Percentiles rank a stretch among this genome's conserved stretches.
Conservation (phyloP, 2,888 invertebrate genomes). For the Rhogogaster chlorosoma region DNA sequence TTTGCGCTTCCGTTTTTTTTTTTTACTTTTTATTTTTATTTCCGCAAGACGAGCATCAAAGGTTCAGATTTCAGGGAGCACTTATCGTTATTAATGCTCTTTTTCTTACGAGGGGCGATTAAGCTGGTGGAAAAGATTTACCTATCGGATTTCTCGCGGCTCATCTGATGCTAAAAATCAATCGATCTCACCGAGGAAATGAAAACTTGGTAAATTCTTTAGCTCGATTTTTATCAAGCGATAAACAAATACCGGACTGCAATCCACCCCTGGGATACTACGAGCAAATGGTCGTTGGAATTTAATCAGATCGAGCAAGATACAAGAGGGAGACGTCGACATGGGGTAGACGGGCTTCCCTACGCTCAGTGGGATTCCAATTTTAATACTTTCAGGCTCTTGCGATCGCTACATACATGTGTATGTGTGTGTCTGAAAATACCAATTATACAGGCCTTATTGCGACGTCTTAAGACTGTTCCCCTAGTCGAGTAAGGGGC, state of each 20-base stretch:
- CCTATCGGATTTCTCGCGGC: not conserved
- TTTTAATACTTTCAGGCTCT: constrained; percentile 15
- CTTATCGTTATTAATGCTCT: constrained; percentile 30
- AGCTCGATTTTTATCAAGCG: not conserved
- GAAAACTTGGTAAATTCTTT: not conserved
- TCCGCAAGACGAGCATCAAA: constrained; percentile 3
- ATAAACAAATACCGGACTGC: not conserved
- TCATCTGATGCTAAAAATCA: not conserved
- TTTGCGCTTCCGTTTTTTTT: not conserved
- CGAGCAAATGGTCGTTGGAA: constrained; percentile 37
- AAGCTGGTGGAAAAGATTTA: not conserved
- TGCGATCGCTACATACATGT: not conserved
- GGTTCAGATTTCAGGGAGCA: not conserved
- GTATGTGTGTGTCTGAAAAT: not conserved
- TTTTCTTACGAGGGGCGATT: not conserved
- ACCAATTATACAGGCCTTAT: not conserved
- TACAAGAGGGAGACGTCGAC: constrained; percentile 3
- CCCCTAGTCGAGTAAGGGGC: not conserved
- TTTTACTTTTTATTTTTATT: not conserved
- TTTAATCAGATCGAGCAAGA: constrained; percentile 36
- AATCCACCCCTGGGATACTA: not conserved
- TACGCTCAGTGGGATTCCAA: constrained; percentile 21
- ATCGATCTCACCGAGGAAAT: not conserved
- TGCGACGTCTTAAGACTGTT: not conserved
- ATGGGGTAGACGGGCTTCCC: not conserved